Conservation (phyloP, 2,797 vertebrate genomes). For the Bradypodion pumilum region DNA sequence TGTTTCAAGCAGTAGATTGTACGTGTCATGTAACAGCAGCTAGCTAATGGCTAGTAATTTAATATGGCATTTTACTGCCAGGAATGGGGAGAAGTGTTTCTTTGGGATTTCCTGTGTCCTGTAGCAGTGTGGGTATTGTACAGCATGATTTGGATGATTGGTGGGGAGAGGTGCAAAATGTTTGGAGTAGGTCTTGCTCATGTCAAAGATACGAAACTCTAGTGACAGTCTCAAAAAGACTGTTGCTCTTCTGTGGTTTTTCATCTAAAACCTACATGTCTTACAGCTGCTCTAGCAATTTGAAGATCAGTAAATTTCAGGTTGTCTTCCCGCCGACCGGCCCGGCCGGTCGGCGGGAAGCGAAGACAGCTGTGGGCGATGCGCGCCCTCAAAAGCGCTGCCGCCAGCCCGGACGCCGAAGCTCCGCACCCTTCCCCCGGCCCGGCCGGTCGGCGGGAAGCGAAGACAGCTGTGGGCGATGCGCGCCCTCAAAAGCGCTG, state of each 20-base stretch:
- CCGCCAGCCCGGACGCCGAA: too few relatives aligned
- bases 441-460: too few relatives aligned
- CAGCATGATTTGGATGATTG: not conserved
- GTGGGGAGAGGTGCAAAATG: not conserved
- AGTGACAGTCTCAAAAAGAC: not conserved
- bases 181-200: not conserved
- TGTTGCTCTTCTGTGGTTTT: not conserved
- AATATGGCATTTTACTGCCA: not conserved
- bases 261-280: not conserved
- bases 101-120: not conserved
- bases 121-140: not conserved
- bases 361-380: too few relatives aligned
- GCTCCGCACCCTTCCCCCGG: too few relatives aligned
- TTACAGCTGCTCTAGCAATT: not conserved
- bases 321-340: too few relatives aligned
- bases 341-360: too few relatives aligned
- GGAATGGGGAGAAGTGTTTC: not conserved
- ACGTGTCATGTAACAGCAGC: not conserved
- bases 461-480: too few relatives aligned
- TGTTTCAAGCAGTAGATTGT: not conserved
- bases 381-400: too few relatives aligned
- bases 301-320: not conserved
- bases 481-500: too few relatives aligned
- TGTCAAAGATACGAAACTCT: not conserved
- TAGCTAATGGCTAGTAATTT: not conserved